Conservation (phyloP, 2,797 vertebrate genomes). For the Nannoperca obscura region DNA sequence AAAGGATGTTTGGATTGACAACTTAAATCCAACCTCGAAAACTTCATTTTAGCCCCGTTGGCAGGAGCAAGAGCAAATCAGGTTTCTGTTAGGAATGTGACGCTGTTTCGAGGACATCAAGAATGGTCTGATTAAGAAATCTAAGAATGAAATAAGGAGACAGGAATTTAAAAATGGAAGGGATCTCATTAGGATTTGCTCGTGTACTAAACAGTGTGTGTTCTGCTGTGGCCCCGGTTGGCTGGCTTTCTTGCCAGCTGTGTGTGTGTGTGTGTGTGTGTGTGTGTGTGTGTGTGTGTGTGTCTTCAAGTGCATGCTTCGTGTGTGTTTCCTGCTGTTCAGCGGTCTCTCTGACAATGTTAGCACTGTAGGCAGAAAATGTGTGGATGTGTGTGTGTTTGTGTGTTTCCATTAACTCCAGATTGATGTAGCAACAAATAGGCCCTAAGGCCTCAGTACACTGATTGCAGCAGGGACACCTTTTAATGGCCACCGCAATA, state of each 20-base stretch:
- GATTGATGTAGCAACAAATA: constrained; percentile 79
- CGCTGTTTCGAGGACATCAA: neutral
- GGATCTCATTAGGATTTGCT: constrained; percentile 39
- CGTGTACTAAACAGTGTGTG: constrained; percentile 32
- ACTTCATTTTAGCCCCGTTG: neutral
- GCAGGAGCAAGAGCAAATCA: neutral
- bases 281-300: neutral
- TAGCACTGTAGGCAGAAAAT: constrained; percentile 55
- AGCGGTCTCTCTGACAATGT: constrained; percentile 60
- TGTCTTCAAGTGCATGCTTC: constrained; percentile 18
- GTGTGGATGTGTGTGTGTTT: constrained; percentile 42
- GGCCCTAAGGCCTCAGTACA: constrained; percentile 72
- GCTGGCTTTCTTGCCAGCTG: constrained; percentile 45
- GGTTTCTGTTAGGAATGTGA: neutral
- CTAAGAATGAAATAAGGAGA: neutral
- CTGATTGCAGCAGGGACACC: constrained; percentile 78
- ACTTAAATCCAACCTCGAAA: constrained; percentile 20
- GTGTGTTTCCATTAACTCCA: constrained; percentile 73
- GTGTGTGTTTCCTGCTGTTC: constrained; percentile 60
- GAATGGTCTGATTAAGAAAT: constrained; percentile 5
- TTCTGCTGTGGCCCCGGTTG: constrained; percentile 27
- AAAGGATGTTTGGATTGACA: constrained; percentile 17
- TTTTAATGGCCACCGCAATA: constrained; percentile 75
- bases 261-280: constrained; percentile 23
- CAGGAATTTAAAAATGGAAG: neutral